phyloP scores from a whole-genome alignment of 2,113 vertebrate genomes.

The Cyanistes caeruleus region DNA sequence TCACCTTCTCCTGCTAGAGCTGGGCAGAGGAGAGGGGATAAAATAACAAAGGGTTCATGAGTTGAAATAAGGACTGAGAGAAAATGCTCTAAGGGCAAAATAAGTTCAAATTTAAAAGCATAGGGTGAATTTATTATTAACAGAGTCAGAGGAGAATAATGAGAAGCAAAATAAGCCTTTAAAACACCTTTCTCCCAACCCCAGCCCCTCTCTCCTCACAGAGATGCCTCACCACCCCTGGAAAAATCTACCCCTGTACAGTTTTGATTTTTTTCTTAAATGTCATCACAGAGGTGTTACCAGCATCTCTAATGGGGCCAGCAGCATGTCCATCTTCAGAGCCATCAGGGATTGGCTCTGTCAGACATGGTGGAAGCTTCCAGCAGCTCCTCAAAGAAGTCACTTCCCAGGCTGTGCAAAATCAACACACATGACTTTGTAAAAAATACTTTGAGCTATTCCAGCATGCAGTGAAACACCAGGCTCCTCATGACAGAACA shows the following conservation, averaged over 20 bases:
- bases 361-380: background rate
- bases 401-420: rapidly evolving
- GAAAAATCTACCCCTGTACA: rapidly evolving
- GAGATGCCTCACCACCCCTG: rapidly evolving
- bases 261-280: background rate
- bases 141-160: background rate
- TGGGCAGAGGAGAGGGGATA: background rate
- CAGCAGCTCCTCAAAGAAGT: background rate
- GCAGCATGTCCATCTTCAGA: background rate
- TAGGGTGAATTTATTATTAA: background rate
- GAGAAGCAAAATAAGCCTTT: background rate
- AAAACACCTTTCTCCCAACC: background rate
- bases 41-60: background rate
- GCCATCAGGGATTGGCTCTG: background rate
- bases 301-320: rapidly evolving
- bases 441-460: background rate
- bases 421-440: background rate
- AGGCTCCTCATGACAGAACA: background rate
- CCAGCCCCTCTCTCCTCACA: background rate
- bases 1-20: background rate
- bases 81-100: background rate
- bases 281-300: background rate
- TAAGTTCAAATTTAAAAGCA: background rate
- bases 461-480: background rate
- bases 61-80: background rate